These are phyloP conservation scores for Grus americana DNA, from an alignment of 2,113 vertebrate genomes.

Conservation along the genomic window DNA sequence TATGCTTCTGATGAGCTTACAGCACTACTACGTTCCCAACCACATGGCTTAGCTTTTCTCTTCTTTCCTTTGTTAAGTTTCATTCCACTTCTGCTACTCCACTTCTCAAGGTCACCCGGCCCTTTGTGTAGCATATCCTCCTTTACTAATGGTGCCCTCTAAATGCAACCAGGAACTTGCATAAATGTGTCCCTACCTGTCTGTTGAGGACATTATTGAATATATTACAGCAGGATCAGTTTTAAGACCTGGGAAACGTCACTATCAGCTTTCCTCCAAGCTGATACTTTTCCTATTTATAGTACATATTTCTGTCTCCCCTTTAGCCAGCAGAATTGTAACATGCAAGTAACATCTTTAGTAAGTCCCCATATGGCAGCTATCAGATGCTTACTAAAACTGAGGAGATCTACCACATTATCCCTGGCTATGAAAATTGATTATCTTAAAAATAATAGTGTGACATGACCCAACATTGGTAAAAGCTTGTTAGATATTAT, in stretches of 20 bases:
- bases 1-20: neutral
- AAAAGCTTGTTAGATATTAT: neutral
- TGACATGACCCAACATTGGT: neutral
- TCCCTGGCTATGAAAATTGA: neutral
- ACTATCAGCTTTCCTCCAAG: neutral
- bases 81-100: neutral
- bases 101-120: neutral
- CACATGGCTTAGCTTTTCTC: neutral
- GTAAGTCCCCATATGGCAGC: neutral
- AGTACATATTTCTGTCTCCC: neutral
- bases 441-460: constrained; percentile 23
- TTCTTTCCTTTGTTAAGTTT: neutral
- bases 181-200: neutral
- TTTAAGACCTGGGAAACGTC: neutral
- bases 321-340: neutral
- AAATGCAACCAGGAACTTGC: neutral
- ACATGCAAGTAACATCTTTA: neutral
- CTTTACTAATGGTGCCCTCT: neutral
- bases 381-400: neutral
- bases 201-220: neutral
- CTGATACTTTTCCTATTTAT: neutral
- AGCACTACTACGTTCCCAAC: neutral
- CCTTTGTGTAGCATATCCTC: neutral
- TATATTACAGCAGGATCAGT: neutral
- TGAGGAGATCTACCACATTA: neutral